Base-by-base conservation (phyloP, 2,888 invertebrate genomes). In the Nomada fabriciana region DNA sequence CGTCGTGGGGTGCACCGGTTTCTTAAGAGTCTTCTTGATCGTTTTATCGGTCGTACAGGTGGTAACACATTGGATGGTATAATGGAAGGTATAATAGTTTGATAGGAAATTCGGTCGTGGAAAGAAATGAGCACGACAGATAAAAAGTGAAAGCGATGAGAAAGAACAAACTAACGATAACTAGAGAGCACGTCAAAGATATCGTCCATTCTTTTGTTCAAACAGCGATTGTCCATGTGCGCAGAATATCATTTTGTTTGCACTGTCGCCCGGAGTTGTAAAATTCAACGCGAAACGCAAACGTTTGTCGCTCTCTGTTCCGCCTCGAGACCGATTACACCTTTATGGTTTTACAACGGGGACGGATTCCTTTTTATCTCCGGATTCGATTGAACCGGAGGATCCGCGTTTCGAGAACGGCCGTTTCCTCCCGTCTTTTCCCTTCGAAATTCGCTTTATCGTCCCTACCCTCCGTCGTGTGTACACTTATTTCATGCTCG, bases 291-390 rank as follows among this genome's bases (percentile, higher is more conserved):
- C 42, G 68, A 4, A 65, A 25, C 25, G 73, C 60, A 55, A 71
- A 55, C 67, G 57, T 76, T 76, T 79, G 64, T 77, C 73, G 60
- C 59, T 52, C 20, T 50, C 52, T 25, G 42, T n/a, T n/a, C 71
- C 52, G 23, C 76, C 61, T 50, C 57, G 50, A 61, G 53, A 76
- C 74, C 90, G 92, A 93, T 93, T 93, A 91, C 87, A 91, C 93
- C 91, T 93, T 93, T 92, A 93, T 91, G 90, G 91, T 91, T 92
- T 93, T 93, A 92, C 91, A 92, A 92, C 90, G 85, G 88, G 77
- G 85, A 85, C 89, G 84, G 84, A 88, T 89, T 88, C 90, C 90
- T 90, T 90, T 86, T 85, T 77, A 82, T 80, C 80, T 77, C 64
- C 64, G 65, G 50, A 69, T 86, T 88, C 87, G 86, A 88, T 88